These are phyloP conservation scores for Aphaenogaster floridana DNA, from an alignment of 1,140 invertebrate species.

Conservation along the genomic window DNA sequence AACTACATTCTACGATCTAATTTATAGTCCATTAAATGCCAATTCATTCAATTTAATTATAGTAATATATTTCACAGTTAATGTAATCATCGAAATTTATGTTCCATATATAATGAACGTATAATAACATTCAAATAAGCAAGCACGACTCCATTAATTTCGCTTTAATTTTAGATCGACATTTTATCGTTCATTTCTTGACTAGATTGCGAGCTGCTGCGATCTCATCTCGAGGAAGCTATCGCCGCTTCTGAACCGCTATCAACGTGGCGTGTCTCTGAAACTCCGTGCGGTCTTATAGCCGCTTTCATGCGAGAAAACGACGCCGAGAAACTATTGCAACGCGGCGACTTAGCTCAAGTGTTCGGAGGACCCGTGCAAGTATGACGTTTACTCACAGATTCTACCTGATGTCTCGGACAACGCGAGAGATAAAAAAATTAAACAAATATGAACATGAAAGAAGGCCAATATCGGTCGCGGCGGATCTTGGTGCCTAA, in stretches of 20 bases:
- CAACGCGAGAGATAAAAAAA: background rate
- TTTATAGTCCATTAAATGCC: background rate
- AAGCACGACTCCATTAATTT: background rate
- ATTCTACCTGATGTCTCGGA: background rate
- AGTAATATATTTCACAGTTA: background rate
- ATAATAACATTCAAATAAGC: background rate
- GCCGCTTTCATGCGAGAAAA: constrained; percentile 82
- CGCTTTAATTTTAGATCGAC: background rate
- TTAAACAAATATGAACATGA: too few relatives aligned
- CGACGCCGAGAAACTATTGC: constrained; percentile 84
- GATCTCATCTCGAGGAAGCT: constrained; percentile 80
- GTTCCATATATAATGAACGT: background rate
- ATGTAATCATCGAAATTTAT: constrained; percentile 15
- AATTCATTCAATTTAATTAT: background rate
- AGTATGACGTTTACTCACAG: constrained; percentile 69
- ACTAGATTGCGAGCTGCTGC: constrained; percentile 74
- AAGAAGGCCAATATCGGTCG: too few relatives aligned
- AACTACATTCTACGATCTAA: background rate
- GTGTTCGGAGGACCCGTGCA: constrained; percentile 84
- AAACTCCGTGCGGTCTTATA: constrained; percentile 85
- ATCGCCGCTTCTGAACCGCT: constrained; percentile 79
- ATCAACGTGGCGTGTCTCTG: constrained; percentile 82
- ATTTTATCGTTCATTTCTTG: constrained; percentile 7
- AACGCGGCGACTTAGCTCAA: constrained; percentile 80
- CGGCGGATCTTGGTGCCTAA: too few relatives aligned